Conservation (phyloP, 2,888 invertebrate species). For the Ectemnius lituratus region DNA sequence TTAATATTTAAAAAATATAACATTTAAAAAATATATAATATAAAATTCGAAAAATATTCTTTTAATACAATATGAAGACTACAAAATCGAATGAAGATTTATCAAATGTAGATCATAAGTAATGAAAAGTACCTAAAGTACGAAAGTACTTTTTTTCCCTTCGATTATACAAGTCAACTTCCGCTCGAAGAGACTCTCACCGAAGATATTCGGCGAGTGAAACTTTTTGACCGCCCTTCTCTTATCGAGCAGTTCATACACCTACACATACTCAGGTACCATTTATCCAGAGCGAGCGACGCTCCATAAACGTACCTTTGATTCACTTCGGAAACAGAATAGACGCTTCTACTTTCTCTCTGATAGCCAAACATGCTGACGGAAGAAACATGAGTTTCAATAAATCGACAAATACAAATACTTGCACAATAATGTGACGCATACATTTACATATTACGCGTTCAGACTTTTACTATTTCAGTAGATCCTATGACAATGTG, state of each 20-base stretch:
- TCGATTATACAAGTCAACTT: background rate
- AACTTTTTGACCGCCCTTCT: conserved; percentile 64
- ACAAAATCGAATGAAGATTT: too few relatives aligned
- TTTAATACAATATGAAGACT: too few relatives aligned
- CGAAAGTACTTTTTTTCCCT: conserved; percentile 4
- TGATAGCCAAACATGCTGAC: too few relatives aligned
- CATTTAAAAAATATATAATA: too few relatives aligned
- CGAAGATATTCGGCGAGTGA: conserved; percentile 74
- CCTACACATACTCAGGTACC: conserved; percentile 29
- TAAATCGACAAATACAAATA: too few relatives aligned
- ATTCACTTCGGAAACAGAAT: background rate
- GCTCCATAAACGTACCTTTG: conserved; percentile 11
- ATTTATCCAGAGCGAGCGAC: conserved; percentile 16
- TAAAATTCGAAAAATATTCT: too few relatives aligned
- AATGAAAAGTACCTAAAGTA: conserved; percentile 41
- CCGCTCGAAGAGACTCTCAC: conserved; percentile 65
- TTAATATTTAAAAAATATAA: too few relatives aligned
- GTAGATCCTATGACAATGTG: too few relatives aligned
- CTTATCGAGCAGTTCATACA: conserved; percentile 32
- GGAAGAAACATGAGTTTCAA: too few relatives aligned
- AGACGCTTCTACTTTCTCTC: background rate
- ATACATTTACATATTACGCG: too few relatives aligned
- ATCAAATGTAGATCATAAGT: background rate
- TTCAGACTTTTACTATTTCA: too few relatives aligned
- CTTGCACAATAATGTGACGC: too few relatives aligned